Evolutionary conservation across 2,888 invertebrate species (phyloP), one percentile per base, ranked within the genome.

Genomic region (Apoderus coryli): DNA sequence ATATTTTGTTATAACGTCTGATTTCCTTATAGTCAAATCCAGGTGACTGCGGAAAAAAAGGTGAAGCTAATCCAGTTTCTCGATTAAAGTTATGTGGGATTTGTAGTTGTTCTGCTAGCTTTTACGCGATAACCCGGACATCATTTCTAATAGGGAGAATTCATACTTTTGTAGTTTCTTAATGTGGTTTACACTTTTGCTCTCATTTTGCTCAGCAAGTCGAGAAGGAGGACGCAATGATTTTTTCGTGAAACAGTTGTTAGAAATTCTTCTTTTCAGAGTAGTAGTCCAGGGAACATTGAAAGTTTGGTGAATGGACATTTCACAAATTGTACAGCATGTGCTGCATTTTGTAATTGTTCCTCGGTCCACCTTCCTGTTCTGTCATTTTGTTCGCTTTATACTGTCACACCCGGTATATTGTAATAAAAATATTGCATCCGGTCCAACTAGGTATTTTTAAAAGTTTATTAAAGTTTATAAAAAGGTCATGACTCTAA

Each of bases 321-420:
- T 29, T 22, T 10, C 9, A 3, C 19, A 7, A 11, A 11, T 10
- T 29, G 9, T 10, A 12, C 3, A 14, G 22, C 22, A 16, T 14
- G 12, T n/a, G 16, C 12, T 14, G 16, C 16, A 10, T 16, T 16
- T 16, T 16, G 4, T 10, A 29, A 29, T 14, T 16, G 16, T 10
- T 29, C 22, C 14, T 29, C 10, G 7, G 29, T 19, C 22, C 29
- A 29, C 3, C 22, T 12, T 10, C 22, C 29, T 11, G 22, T 16
- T 29, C 11, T 22, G 29, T 16, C 12, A 12, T 13, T 12, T 22
- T 29, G 6, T 19, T 22, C 13, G 10, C 19, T 10, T 29, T 16
- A 10, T 16, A 4, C 9, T n/a, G n/a, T n/a, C n/a, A n/a, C n/a
- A n/a, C n/a, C n/a, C n/a, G n/a, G n/a, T n/a, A n/a, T n/a, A n/a